A percentile compares a stretch with the other conserved stretches of the same genome.
phyloP scores from a whole-genome alignment of 2,113 vertebrate species.

The Rhabdornis inornatus region DNA sequence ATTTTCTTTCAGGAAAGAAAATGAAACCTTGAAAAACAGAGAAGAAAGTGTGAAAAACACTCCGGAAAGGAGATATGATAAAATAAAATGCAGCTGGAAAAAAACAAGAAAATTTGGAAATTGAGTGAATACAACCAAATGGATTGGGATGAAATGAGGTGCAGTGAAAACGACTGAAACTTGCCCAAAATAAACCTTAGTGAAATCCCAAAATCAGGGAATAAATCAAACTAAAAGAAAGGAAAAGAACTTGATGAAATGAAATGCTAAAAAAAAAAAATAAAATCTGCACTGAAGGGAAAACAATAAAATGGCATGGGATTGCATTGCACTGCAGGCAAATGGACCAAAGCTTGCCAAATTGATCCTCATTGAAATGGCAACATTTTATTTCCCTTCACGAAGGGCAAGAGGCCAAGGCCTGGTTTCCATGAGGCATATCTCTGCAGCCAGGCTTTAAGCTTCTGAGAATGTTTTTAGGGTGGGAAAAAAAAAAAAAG shows the following conservation, averaged over 20 bases:
- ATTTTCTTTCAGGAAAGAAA: too few species aligned
- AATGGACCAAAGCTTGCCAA: background rate
- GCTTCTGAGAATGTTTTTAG: background rate
- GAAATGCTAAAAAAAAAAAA: background rate
- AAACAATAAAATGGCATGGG: background rate
- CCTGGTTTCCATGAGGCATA: background rate
- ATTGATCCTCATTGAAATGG: rapidly evolving
- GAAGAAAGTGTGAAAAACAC: background rate
- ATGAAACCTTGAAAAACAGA: too few species aligned
- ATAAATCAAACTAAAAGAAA: background rate
- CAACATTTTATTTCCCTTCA: background rate
- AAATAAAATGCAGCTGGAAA: background rate
- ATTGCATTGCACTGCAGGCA: background rate
- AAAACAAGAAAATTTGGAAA: background rate
- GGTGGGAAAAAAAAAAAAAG: background rate
- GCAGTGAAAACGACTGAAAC: background rate
- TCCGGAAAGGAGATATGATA: background rate
- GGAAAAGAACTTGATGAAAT: background rate
- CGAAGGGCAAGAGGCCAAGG: background rate
- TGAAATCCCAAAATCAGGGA: background rate
- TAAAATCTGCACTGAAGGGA: background rate
- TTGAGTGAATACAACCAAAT: background rate
- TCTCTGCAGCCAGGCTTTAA: background rate
- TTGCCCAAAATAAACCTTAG: background rate
- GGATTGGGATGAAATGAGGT: background rate